phyloP scores from a whole-genome alignment of 2,888 invertebrate species.

The Hypercompe scribonia region DNA sequence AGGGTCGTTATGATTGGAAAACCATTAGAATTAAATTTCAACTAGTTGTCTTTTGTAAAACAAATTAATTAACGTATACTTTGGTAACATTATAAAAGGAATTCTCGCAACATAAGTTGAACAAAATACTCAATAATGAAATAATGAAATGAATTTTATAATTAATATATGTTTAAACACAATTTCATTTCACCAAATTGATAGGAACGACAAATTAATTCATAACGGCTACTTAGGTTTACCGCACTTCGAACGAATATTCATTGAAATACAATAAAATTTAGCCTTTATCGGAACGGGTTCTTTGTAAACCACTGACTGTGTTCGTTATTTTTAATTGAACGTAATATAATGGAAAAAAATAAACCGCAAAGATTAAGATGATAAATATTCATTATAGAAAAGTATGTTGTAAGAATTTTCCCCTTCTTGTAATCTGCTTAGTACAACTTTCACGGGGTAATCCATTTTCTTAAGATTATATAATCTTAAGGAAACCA shows the following conservation, averaged over 20 bases:
- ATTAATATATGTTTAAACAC: neutral
- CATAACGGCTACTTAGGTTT: neutral
- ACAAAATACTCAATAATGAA: neutral
- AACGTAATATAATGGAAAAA: neutral
- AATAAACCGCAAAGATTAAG: neutral
- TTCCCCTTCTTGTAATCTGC: conserved; percentile 4
- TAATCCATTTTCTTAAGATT: neutral
- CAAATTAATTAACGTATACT: too few relatives aligned
- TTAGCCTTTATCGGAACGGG: neutral
- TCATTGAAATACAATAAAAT: neutral
- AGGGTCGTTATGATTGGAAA: too few relatives aligned
- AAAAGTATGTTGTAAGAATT: neutral
- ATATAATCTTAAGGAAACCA: neutral
- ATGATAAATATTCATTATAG: conserved; percentile 4
- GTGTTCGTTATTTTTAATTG: conserved; percentile 1
- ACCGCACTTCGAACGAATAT: neutral
- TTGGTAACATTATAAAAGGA: too few relatives aligned
- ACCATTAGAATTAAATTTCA: too few relatives aligned
- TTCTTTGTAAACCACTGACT: neutral
- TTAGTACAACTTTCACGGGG: neutral
- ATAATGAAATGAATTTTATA: neutral
- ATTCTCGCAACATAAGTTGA: neutral
- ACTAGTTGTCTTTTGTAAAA: too few relatives aligned
- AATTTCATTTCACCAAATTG: neutral
- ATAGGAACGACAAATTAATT: neutral